Base-by-base conservation (phyloP, 2,888 invertebrate genomes). In the Acronicta psi region DNA sequence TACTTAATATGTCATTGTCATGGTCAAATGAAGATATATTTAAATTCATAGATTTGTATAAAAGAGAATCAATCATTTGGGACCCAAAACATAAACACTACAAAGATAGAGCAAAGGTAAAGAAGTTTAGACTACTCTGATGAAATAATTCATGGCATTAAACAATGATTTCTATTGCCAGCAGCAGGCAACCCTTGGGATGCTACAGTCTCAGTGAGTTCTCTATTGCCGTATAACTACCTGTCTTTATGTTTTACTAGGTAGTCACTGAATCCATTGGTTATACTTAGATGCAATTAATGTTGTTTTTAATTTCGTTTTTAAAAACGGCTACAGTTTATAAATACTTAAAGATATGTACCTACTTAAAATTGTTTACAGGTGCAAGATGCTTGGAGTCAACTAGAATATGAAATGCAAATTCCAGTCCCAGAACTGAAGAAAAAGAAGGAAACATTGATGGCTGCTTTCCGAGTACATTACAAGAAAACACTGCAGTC, bases 21-120 rank as follows among this genome's bases (percentile, higher is more conserved):
- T 70, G 67, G 70, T 70, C 70, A 43, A 70, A 70, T 36, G 59
- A 61, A 57, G 71, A 70, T 1, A 71, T 54, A 42, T 59, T 71
- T 17, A 71, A 70, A 54, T 71, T 71, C 18, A 62, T 71, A 45
- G 55, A 71, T 34, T 37, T 71, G 14, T 70, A 71, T 45, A 63
- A 67, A 62, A 59, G 20, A 31, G 54, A 58, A 36, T 41, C 58
- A 38, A 42, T 51, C 43, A 62, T 71, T 45, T 71, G 66, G 66
- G 66, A 71, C 37, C 66, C 66, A 17, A 71, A 66, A 66, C 59
- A 70, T 43, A 67, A 66, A 66, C 37, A 52, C 49, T 57, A 69
- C 59, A 71, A 62, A 56, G 69, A 69, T 61, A 70, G 66, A 57
- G 54, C 40, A 20, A 69, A 61, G 70, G 70, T 70, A 61, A 51